phyloP scores from a whole-genome alignment of 2,888 invertebrate genomes.

The Cataglyphis cursor region DNA sequence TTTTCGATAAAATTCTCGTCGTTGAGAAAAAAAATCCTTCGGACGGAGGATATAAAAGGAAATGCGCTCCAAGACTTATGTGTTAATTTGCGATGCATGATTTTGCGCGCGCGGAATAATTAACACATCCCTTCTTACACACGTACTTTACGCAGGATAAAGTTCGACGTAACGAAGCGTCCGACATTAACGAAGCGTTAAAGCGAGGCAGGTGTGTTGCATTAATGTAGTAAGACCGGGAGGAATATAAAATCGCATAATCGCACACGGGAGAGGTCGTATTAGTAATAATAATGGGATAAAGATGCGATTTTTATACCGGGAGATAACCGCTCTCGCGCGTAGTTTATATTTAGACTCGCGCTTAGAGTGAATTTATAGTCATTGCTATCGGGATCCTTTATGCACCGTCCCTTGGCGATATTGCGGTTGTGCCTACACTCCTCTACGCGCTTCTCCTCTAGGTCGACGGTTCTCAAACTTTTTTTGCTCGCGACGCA shows the following conservation, averaged over 20 bases:
- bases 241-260: constrained; percentile 78
- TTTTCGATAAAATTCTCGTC: neutral
- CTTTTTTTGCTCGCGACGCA: constrained; percentile 38
- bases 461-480: constrained; percentile 51
- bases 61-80: neutral
- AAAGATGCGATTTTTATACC: constrained; percentile 37
- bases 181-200: constrained; percentile 85
- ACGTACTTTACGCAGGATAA: constrained; percentile 72
- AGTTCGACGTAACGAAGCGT: constrained; percentile 81
- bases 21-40: neutral
- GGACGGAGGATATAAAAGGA: neutral
- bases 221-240: constrained; percentile 73
- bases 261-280: constrained; percentile 73
- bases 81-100: constrained; percentile 33
- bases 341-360: constrained; percentile 53
- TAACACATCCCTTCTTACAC: constrained; percentile 55
- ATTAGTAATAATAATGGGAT: constrained; percentile 46
- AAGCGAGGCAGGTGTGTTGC: constrained; percentile 82
- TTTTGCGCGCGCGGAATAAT: constrained; percentile 57
- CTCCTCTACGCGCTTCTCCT: constrained; percentile 35
- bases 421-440: constrained; percentile 57
- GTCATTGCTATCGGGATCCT: constrained; percentile 58
- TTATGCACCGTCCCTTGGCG: constrained; percentile 57
- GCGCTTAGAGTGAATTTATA: constrained; percentile 57
- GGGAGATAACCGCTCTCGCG: constrained; percentile 10